Evolutionary conservation across 2,888 invertebrate genomes (phyloP).

Genomic region (Cerceris ruficornis): DNA sequence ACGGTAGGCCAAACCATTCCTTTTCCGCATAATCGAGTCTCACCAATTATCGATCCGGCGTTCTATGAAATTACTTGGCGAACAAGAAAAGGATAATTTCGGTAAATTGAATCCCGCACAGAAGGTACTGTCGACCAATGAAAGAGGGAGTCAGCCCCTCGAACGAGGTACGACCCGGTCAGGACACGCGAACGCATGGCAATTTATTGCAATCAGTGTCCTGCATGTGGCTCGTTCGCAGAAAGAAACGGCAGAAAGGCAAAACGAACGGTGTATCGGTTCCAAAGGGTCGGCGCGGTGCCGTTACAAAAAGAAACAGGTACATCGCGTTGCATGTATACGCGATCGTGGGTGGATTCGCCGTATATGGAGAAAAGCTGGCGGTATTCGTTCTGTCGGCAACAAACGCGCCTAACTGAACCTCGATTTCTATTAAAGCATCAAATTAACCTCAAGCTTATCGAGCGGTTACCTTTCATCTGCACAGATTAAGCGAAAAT

Average conservation of each 20-base stretch:
- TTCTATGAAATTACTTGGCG: slow-evolving; percentile 54
- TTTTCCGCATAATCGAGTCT: slow-evolving; percentile 15
- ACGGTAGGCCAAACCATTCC: slow-evolving; percentile 2
- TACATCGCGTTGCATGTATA: slow-evolving; percentile 33
- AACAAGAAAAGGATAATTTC: slow-evolving; percentile 59
- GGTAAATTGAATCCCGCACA: slow-evolving; percentile 50
- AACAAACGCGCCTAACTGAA: too few species aligned
- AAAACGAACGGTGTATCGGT: slow-evolving; percentile 48
- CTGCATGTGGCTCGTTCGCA: slow-evolving; percentile 59
- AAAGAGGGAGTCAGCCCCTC: slow-evolving; percentile 23
- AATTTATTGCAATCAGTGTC: slow-evolving; percentile 77
- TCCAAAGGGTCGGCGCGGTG: slow-evolving; percentile 28
- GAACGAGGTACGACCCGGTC: slow-evolving; percentile 37
- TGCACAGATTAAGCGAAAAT: too few species aligned
- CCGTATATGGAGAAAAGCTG: slow-evolving; percentile 36
- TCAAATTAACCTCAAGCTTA: slow-evolving; percentile 53
- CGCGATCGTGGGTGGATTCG: slow-evolving; percentile 30
- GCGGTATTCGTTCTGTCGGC: neutral
- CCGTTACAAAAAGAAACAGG: slow-evolving; percentile 35
- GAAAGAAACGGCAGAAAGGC: slow-evolving; percentile 28
- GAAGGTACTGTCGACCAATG: slow-evolving; percentile 35
- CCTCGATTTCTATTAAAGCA: slow-evolving; percentile 33
- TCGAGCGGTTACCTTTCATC: slow-evolving; percentile 21
- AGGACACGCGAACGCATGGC: slow-evolving; percentile 69
- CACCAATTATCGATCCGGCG: slow-evolving; percentile 52